Percentiles rank a stretch among this genome's conserved stretches.
Evolutionary conservation across 2,797 vertebrate genomes (phyloP).

Genomic region (Enteromius unitaeniatus): DNA sequence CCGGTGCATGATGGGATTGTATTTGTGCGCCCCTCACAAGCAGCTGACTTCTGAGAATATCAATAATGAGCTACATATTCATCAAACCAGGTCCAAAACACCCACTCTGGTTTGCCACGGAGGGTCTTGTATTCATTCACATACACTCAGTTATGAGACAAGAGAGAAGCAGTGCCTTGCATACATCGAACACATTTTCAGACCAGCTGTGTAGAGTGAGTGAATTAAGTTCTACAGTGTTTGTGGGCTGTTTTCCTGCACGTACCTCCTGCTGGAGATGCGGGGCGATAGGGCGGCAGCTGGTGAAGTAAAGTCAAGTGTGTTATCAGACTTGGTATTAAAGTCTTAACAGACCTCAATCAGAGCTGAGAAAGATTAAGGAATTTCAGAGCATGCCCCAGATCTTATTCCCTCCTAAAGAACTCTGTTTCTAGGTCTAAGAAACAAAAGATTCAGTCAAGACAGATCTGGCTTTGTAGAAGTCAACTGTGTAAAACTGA

Average conservation of each 20-base stretch:
- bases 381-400: slow-evolving; percentile 41
- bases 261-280: slow-evolving; percentile 20
- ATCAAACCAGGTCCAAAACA: background rate
- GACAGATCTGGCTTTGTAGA: background rate
- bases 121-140: background rate
- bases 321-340: slow-evolving; percentile 52
- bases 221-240: background rate
- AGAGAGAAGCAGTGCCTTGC: background rate
- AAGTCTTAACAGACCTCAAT: slow-evolving; percentile 48
- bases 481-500: background rate
- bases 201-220: too few relatives aligned
- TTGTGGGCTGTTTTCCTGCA: background rate
- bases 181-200: background rate
- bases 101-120: background rate
- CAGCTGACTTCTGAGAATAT: background rate
- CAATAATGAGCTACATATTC: background rate
- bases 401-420: background rate
- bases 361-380: slow-evolving; percentile 44
- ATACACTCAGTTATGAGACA: background rate
- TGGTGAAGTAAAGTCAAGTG: slow-evolving; percentile 18
- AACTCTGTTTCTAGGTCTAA: slow-evolving; percentile 33
- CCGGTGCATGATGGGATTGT: background rate
- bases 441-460: slow-evolving; percentile 65
- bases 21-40: background rate
- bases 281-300: slow-evolving; percentile 25